These are phyloP conservation scores for Lordiphosa andalusiaca DNA, from an alignment of 2,888 invertebrate species.

Conservation along the genomic window DNA sequence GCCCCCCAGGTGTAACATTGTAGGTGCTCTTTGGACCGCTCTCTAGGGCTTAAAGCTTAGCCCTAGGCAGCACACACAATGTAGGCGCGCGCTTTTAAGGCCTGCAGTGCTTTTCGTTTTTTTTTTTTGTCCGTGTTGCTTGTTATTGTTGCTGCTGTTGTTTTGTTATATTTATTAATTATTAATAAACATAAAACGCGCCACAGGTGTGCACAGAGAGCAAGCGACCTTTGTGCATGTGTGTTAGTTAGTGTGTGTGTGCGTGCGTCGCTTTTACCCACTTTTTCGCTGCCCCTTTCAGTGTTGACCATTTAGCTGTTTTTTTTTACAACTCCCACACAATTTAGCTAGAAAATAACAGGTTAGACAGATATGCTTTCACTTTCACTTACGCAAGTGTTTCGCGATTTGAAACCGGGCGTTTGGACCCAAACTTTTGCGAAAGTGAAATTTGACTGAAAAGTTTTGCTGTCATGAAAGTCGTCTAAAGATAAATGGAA, in stretches of 20 bases:
- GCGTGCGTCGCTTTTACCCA: conserved; percentile 9
- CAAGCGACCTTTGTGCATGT: conserved; percentile 28
- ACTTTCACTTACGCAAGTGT: no score
- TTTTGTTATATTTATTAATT: conserved; percentile 59
- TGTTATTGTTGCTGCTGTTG: conserved; percentile 19
- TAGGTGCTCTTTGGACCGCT: conserved; percentile 19
- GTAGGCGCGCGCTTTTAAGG: not conserved
- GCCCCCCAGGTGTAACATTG: conserved; percentile 45
- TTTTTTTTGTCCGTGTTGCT: conserved; percentile 20
- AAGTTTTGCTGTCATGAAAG: no score
- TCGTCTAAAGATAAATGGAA: no score
- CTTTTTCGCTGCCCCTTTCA: conserved; percentile 7
- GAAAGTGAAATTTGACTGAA: no score
- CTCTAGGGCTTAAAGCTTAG: conserved; percentile 7
- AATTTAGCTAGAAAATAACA: no score
- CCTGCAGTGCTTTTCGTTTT: not conserved
- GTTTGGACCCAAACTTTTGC: no score
- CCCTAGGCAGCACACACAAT: conserved; percentile 7
- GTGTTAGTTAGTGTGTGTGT: conserved; percentile 21
- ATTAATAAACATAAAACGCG: conserved; percentile 69
- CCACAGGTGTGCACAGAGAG: conserved; percentile 59
- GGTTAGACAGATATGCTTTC: no score
- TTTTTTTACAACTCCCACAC: not conserved
- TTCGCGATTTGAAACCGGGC: no score
- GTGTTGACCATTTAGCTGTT: not conserved